Evolutionary conservation across 2,888 invertebrate species (phyloP), one percentile per base, ranked within the genome.

Genomic region (Ophion ventricosus): DNA sequence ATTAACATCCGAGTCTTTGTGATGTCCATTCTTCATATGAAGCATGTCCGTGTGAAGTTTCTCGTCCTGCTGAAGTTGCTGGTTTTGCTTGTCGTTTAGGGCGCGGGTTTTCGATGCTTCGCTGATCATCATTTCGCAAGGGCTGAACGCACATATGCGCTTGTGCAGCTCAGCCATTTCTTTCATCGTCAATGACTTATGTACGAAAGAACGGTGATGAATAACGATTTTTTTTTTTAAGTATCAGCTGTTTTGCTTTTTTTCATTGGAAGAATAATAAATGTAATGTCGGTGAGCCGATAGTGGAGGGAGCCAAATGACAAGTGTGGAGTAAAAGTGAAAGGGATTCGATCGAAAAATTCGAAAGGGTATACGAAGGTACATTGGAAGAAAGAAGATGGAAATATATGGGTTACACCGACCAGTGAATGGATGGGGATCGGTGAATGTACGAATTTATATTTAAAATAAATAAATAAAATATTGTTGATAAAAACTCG

Each of bases 81-180:
- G 80, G 80, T 80, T 81, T 72, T 83, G 80, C 57, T 77, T 83
- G 69, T 83, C 85, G 59, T 82, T 83, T 1, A 72, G 2, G 23
- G 80, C 78, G 10, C 74, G 82, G 40, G 56, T 73, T 73, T 77
- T 82, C 26, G 69, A 43, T 14, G 56, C 56, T 26, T 49, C 84
- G 23, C 79, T 84, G 11, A 82, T 59, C 29, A 81, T 66, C 23
- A 81, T 63, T 66, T 83, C 76, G 35, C 85, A 88, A 8, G 88
- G 86, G 43, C 14, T 80, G 40, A 76, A 82, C 61, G 78, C 73
- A 63, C 81, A 84, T 81, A 90, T 88, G 29, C 83, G 86, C 64
- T 88, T 87, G 69, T 90, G 87, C 56, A 90, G 83, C 56, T 88
- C 87, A 7, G 77, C 64, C 66, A 87, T 79, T 64, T 90, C 88